These are phyloP conservation scores for Cosmia pyralina DNA, from an alignment of 2,888 invertebrate genomes.

Conservation along the genomic window DNA sequence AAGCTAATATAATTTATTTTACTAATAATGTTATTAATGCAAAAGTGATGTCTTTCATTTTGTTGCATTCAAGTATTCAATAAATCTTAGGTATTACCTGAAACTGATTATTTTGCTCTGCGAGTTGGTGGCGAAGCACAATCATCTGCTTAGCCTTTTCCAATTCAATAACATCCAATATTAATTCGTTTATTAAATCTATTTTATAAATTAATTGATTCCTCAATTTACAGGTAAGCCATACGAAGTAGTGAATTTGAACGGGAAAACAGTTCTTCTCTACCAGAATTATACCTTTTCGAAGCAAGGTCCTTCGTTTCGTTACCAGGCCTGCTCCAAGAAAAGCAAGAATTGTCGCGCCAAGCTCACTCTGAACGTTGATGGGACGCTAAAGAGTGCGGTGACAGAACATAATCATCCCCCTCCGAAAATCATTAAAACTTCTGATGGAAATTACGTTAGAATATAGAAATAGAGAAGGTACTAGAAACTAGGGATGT, in stretches of 20 bases:
- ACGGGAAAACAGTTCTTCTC: constrained; percentile 45
- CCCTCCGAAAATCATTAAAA: constrained; percentile 54
- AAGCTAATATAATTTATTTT: background rate
- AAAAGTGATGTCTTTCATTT: background rate
- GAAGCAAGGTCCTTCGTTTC: constrained; percentile 46
- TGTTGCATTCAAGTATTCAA: background rate
- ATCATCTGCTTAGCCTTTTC: too few relatives aligned
- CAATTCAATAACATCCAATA: background rate
- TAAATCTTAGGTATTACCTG: background rate
- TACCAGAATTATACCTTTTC: constrained; percentile 62
- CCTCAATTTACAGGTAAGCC: constrained; percentile 32
- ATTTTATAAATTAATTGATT: background rate
- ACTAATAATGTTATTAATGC: background rate
- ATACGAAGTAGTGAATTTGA: constrained; percentile 36
- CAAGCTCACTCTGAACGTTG: constrained; percentile 57
- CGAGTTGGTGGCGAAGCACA: background rate
- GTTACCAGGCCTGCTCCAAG: constrained; percentile 59
- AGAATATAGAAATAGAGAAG: background rate
- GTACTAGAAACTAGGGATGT: background rate
- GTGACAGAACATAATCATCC: constrained; percentile 65
- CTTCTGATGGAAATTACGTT: constrained; percentile 32
- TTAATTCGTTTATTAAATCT: background rate
- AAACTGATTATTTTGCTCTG: background rate
- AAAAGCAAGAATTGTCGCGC: constrained; percentile 62
- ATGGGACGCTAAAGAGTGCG: constrained; percentile 55